Evolutionary conservation across 2,888 invertebrate genomes (phyloP).

Genomic region (Eristalinus sepulchralis): DNA sequence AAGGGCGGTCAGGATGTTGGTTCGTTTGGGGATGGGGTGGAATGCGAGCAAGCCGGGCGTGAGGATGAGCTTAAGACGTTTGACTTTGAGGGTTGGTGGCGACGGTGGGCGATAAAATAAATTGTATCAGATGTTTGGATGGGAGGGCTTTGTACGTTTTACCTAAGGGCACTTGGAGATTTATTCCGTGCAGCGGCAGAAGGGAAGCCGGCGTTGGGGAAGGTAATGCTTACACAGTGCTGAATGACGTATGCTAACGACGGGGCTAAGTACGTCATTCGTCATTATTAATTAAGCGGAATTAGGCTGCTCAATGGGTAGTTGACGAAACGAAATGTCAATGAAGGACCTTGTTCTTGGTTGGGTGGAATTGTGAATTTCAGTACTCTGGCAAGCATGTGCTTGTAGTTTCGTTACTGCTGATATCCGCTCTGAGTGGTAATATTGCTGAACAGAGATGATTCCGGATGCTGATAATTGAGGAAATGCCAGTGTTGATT

Average conservation of each 20-base stretch:
- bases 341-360: too few relatives aligned
- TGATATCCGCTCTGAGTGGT: too few relatives aligned
- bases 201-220: not conserved
- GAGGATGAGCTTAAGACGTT: not conserved
- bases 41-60: too few relatives aligned
- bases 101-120: not conserved
- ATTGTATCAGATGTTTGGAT: not conserved
- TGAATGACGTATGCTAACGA: not conserved
- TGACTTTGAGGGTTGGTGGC: not conserved
- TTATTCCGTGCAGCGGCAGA: not conserved
- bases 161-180: not conserved
- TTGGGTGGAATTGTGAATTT: too few relatives aligned
- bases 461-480: too few relatives aligned
- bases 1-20: not conserved
- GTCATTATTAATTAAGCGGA: not conserved
- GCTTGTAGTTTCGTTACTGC: too few relatives aligned
- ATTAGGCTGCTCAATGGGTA: not conserved
- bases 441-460: too few relatives aligned
- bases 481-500: too few relatives aligned
- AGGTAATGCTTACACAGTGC: not conserved
- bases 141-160: not conserved
- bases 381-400: too few relatives aligned
- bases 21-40: too few relatives aligned
- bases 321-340: not conserved
- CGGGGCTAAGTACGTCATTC: not conserved